These are phyloP conservation scores for Bufo bufo DNA, from an alignment of 2,113 vertebrate genomes.

Conservation along the genomic window DNA sequence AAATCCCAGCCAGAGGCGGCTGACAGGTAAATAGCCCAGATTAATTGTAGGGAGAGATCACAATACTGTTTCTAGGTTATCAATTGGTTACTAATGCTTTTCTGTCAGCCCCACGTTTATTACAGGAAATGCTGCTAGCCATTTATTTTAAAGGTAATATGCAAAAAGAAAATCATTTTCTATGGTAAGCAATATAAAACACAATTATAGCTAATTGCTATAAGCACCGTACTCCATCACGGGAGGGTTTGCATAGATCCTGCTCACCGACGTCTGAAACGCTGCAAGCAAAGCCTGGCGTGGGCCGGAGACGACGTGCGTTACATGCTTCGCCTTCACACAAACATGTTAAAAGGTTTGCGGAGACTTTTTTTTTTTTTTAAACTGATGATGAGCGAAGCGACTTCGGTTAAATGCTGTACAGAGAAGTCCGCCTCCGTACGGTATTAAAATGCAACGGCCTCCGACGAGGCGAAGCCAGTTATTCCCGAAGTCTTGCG, in stretches of 20 bases:
- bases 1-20: conserved; percentile 70
- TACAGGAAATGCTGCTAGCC: conserved; percentile 68
- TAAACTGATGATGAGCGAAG: too few species aligned
- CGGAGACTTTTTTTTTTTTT: too few species aligned
- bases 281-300: background rate
- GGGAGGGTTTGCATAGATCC: background rate
- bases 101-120: conserved; percentile 75
- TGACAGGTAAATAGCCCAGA: conserved; percentile 80
- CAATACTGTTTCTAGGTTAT: conserved; percentile 78
- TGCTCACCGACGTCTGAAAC: background rate
- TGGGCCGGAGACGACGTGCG: too few species aligned
- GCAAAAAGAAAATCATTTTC: conserved; percentile 64
- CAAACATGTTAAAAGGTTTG: too few species aligned
- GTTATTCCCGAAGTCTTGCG: too few species aligned
- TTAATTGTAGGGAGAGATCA: conserved; percentile 80
- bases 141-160: conserved; percentile 67
- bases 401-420: too few species aligned
- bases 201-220: conserved; percentile 60
- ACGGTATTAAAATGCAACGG: too few species aligned
- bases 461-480: too few species aligned
- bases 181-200: conserved; percentile 62
- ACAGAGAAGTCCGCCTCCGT: too few species aligned
- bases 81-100: conserved; percentile 76
- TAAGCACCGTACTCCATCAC: conserved; percentile 46
- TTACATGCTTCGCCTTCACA: background rate